Evolutionary conservation across 2,888 invertebrate species (phyloP).

Genomic region (Schizaphis graminum): DNA sequence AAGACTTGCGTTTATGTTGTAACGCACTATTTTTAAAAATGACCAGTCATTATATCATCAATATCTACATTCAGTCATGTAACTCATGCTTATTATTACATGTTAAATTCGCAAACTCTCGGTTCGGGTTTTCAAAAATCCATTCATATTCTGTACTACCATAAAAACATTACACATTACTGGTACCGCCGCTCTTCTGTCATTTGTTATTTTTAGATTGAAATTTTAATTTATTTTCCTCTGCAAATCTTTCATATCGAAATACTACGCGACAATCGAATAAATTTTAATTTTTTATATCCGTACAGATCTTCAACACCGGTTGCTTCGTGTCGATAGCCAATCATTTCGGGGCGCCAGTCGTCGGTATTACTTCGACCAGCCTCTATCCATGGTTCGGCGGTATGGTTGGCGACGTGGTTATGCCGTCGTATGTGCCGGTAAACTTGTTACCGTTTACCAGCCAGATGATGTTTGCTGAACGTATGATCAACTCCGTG

Average conservation of each 20-base stretch:
- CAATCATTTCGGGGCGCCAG: slow-evolving; percentile 67
- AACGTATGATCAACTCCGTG: slow-evolving; percentile 69
- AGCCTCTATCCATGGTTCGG: slow-evolving; percentile 67
- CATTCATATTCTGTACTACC: background rate
- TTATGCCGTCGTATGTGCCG: slow-evolving; percentile 67
- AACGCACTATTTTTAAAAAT: background rate
- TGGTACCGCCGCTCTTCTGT: background rate
- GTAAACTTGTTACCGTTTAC: slow-evolving; percentile 68
- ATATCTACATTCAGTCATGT: background rate
- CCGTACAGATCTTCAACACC: slow-evolving; percentile 68
- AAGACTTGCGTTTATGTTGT: background rate
- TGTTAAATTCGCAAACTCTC: background rate
- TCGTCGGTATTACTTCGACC: slow-evolving; percentile 67
- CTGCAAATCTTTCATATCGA: no score
- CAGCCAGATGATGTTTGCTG: slow-evolving; percentile 69
- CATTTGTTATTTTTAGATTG: background rate
- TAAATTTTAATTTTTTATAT: background rate
- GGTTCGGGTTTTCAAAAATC: background rate
- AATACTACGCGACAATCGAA: background rate
- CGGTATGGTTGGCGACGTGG: slow-evolving; percentile 17
- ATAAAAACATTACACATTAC: background rate
- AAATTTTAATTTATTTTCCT: background rate
- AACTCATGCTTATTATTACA: background rate
- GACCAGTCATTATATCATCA: background rate
- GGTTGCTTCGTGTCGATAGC: slow-evolving; percentile 69